phyloP scores from a whole-genome alignment of 2,888 invertebrate species.

The Euplagia quadripunctaria region DNA sequence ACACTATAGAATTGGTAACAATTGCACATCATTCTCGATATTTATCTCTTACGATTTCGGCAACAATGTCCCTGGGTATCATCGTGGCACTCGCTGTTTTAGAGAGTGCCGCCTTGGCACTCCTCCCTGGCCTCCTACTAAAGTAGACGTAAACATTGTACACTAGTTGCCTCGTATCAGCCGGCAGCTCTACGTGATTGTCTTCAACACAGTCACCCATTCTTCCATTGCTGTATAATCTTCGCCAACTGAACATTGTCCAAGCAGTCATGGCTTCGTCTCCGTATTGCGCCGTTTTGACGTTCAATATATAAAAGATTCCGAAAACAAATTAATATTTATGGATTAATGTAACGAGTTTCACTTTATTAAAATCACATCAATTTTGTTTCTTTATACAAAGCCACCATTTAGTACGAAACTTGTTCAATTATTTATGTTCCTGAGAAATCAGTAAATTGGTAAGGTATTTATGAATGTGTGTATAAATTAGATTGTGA shows the following conservation, averaged over 20 bases:
- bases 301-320: conserved; percentile 28
- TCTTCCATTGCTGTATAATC: conserved; percentile 77
- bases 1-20: background rate
- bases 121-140: conserved; percentile 77
- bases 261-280: conserved; percentile 85
- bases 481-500: conserved; percentile 23
- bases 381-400: background rate
- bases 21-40: conserved; percentile 56
- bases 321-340: conserved; percentile 24
- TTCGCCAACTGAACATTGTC: conserved; percentile 86
- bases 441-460: conserved; percentile 14
- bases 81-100: conserved; percentile 83
- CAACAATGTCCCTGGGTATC: conserved; percentile 81
- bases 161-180: conserved; percentile 81
- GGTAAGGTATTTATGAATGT: conserved; percentile 24
- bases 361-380: background rate
- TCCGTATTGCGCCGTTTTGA: conserved; percentile 85
- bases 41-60: conserved; percentile 81
- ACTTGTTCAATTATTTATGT: conserved; percentile 16
- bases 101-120: conserved; percentile 73
- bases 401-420: conserved; percentile 6
- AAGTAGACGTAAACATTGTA: conserved; percentile 84
- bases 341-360: conserved; percentile 5
- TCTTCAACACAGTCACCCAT: conserved; percentile 71
- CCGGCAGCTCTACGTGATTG: conserved; percentile 74